These are phyloP conservation scores for Drosophila mercatorum DNA, from an alignment of 2,888 invertebrate genomes.

Conservation along the genomic window DNA sequence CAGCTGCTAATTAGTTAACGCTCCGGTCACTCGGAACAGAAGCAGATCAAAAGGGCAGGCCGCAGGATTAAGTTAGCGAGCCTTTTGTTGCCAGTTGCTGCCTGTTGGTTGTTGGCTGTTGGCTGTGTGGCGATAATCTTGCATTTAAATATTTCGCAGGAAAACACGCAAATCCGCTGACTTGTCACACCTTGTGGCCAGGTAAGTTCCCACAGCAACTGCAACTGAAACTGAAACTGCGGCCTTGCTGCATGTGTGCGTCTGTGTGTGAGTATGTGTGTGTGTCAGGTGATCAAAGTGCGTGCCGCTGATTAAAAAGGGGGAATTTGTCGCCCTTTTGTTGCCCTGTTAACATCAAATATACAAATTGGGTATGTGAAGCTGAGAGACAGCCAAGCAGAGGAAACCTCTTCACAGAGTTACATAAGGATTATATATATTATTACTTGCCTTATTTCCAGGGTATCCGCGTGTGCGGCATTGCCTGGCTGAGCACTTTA, in stretches of 20 bases:
- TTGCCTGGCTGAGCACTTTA: not conserved
- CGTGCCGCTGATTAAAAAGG: slow-evolving; percentile 76
- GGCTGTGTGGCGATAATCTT: slow-evolving; percentile 64
- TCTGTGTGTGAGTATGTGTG: slow-evolving; percentile 13
- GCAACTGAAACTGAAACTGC: slow-evolving; percentile 36
- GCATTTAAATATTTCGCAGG: slow-evolving; percentile 78
- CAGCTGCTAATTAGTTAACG: slow-evolving; percentile 74
- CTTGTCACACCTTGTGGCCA: slow-evolving; percentile 77
- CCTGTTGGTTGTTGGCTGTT: slow-evolving; percentile 4
- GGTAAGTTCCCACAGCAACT: slow-evolving; percentile 49
- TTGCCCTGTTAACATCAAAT: slow-evolving; percentile 39
- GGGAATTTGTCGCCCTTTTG: slow-evolving; percentile 79
- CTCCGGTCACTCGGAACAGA: slow-evolving; percentile 24
- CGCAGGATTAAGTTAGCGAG: slow-evolving; percentile 70
- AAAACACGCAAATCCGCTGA: slow-evolving; percentile 80
- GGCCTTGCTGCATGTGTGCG: slow-evolving; percentile 31
- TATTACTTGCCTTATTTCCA: not conserved
- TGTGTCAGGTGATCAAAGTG: slow-evolving; percentile 70
- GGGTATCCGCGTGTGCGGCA: slow-evolving; percentile 37
- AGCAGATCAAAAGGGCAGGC: slow-evolving; percentile 56
- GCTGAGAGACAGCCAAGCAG: not conserved
- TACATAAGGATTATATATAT: not conserved
- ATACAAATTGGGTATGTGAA: slow-evolving; percentile 18
- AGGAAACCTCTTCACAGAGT: no score
- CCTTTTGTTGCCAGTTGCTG: slow-evolving; percentile 45